Evolutionary conservation across 2,797 vertebrate genomes (phyloP).

Genomic region (Taeniopygia guttata): DNA sequence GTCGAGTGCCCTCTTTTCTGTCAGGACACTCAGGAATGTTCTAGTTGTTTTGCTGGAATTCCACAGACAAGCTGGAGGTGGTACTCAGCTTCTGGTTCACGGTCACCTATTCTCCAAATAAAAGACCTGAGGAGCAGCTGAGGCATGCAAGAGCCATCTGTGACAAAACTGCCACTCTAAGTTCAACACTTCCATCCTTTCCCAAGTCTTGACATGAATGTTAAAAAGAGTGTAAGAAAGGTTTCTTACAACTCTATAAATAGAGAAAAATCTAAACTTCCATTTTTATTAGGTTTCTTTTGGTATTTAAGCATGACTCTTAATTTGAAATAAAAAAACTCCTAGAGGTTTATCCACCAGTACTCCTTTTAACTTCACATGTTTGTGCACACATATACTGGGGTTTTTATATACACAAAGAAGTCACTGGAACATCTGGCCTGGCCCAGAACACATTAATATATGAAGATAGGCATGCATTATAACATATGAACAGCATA

Average conservation of each 20-base stretch:
- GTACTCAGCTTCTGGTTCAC: neutral
- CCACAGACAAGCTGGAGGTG: neutral
- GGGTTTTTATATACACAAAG: neutral
- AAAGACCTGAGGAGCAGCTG: neutral
- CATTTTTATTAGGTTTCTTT: neutral
- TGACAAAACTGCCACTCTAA: neutral
- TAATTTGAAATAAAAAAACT: neutral
- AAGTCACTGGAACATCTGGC: neutral
- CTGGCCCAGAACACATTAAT: neutral
- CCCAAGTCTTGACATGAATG: neutral
- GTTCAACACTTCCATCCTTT: neutral
- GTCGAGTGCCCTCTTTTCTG: neutral
- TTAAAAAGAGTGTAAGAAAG: neutral
- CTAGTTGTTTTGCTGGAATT: neutral
- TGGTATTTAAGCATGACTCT: neutral
- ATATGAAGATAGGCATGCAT: neutral
- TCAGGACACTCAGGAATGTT: neutral
- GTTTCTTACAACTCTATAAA: neutral
- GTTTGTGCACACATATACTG: neutral
- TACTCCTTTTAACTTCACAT: neutral
- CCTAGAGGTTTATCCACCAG: neutral
- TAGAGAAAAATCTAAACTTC: neutral
- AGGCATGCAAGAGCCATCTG: neutral
- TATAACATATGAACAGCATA: neutral
- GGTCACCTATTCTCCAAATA: neutral